Conservation (phyloP, 2,888 invertebrate species). For the Athalia rosae region DNA sequence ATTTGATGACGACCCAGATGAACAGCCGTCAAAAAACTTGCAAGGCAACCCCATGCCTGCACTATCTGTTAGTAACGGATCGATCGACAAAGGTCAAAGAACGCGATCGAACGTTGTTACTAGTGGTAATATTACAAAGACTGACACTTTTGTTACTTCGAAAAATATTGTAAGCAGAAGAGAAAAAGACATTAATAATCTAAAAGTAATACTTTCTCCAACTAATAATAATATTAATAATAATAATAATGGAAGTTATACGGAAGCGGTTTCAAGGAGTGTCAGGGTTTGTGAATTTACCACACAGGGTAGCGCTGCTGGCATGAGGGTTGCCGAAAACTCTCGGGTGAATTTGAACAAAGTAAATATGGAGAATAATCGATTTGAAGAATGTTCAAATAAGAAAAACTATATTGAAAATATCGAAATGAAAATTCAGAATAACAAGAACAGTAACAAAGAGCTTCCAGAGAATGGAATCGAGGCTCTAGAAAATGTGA, state of each 20-base stretch:
- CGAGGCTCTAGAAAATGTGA: slow-evolving; percentile 55
- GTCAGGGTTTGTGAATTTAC: slow-evolving; percentile 65
- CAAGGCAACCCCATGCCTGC: slow-evolving; percentile 76
- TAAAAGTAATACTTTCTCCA: slow-evolving; percentile 25
- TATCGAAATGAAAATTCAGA: slow-evolving; percentile 56
- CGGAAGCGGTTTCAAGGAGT: slow-evolving; percentile 25
- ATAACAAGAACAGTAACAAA: slow-evolving; percentile 54
- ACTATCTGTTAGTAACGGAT: slow-evolving; percentile 73
- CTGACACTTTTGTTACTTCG: slow-evolving; percentile 38
- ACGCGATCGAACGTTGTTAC: slow-evolving; percentile 44
- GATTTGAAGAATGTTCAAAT: slow-evolving; percentile 21
- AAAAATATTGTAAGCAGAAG: slow-evolving; percentile 30
- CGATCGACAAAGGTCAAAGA: slow-evolving; percentile 53
- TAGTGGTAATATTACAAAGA: slow-evolving; percentile 41
- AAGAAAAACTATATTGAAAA: slow-evolving; percentile 52
- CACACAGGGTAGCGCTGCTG: slow-evolving; percentile 70
- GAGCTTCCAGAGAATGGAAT: slow-evolving; percentile 51
- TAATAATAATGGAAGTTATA: slow-evolving; percentile 17
- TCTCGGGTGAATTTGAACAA: slow-evolving; percentile 64
- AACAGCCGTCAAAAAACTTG: slow-evolving; percentile 75
- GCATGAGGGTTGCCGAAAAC: slow-evolving; percentile 72
- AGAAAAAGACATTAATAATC: slow-evolving; percentile 40
- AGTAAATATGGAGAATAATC: slow-evolving; percentile 31
- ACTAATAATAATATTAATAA: slow-evolving; percentile 15
- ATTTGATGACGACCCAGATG: slow-evolving; percentile 36